Evolutionary conservation across 2,113 vertebrate genomes (phyloP).

Genomic region (Nicator chloris): DNA sequence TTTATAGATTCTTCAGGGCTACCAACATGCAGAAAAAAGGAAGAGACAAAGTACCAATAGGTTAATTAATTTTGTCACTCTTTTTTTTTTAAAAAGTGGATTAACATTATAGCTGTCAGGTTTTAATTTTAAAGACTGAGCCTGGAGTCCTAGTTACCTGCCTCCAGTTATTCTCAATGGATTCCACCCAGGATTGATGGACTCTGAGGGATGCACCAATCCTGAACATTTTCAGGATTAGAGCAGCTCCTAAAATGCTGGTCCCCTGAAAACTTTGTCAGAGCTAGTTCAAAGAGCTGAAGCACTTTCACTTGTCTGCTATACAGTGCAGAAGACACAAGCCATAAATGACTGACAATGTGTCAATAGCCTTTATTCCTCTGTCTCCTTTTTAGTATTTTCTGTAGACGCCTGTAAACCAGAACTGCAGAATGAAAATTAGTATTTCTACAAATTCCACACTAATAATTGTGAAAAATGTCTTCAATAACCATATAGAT

Average conservation of each 20-base stretch:
- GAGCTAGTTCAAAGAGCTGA: neutral
- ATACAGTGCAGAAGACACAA: neutral
- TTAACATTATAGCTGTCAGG: neutral
- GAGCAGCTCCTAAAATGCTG: neutral
- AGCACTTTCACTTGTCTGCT: neutral
- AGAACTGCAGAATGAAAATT: neutral
- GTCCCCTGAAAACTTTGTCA: rapidly evolving
- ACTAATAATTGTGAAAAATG: neutral
- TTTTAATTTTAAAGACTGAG: neutral
- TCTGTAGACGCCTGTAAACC: neutral
- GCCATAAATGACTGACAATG: neutral
- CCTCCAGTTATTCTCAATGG: rapidly evolving
- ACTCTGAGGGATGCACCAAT: neutral
- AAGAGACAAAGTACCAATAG: neutral
- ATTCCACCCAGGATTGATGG: neutral
- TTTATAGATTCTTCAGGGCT: neutral
- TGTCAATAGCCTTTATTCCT: neutral
- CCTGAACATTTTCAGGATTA: neutral
- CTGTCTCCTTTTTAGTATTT: neutral
- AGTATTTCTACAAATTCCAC: neutral
- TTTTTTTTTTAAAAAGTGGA: neutral
- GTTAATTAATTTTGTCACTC: neutral
- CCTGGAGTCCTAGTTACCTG: rapidly evolving
- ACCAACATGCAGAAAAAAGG: neutral
- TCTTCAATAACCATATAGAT: neutral